Conservation (phyloP, 2,113 vertebrate genomes). For the Myotis lucifugus region DNA sequence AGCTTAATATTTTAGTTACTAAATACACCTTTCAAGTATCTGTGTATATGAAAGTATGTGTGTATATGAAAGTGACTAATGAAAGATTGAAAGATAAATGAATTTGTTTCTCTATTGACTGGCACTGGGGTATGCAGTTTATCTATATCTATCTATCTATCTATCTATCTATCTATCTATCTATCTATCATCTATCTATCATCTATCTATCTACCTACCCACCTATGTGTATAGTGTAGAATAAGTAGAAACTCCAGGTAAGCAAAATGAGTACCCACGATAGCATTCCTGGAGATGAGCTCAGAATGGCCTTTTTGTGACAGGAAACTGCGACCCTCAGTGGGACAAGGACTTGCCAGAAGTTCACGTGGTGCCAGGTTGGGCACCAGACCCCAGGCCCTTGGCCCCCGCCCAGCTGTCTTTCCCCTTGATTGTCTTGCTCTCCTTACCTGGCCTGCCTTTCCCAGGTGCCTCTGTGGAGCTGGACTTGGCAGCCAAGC, state of each 20-base stretch:
- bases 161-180: no score
- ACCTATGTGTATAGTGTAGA: background rate
- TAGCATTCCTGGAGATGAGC: background rate
- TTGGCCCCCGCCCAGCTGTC: background rate
- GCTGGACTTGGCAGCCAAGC: background rate
- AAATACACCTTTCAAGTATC: no score
- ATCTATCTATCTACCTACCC: no score
- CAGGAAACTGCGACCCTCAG: background rate
- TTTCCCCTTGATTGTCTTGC: background rate
- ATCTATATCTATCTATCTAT: no score
- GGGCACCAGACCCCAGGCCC: background rate
- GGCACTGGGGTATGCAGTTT: no score
- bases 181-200: no score
- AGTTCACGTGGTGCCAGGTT: accelerated
- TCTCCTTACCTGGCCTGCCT: background rate
- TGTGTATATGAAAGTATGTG: no score
- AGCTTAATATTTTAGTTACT: background rate
- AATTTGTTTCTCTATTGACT: no score
- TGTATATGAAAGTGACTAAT: no score
- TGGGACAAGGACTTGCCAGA: background rate
- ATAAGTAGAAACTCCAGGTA: background rate
- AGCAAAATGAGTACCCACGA: background rate
- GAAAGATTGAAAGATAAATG: no score
- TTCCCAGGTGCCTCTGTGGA: constrained; percentile 27
- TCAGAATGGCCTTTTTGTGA: background rate